Percentiles rank a stretch among this genome's conserved stretches.
These are phyloP conservation scores for Drosophila rufa DNA, from an alignment of 1,140 invertebrate genomes.

Conservation along the genomic window DNA sequence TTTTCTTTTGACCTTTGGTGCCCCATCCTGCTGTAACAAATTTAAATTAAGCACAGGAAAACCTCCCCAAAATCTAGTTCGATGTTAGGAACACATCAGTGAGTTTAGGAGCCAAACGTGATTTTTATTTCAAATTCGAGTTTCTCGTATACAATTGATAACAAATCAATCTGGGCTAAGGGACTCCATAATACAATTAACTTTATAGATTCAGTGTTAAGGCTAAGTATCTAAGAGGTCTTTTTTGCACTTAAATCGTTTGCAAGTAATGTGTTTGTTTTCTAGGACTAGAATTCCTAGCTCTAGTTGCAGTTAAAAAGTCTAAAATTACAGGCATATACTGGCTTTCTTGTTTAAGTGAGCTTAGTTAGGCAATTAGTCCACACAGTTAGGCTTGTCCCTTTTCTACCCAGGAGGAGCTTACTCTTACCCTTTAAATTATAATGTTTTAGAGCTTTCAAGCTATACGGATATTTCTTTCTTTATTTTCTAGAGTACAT, in stretches of 20 bases:
- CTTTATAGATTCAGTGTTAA: constrained; percentile 18
- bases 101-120: constrained; percentile 53
- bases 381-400: constrained; percentile 37
- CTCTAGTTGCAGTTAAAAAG: constrained; percentile 38
- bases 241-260: constrained; percentile 59
- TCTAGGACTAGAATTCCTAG: constrained; percentile 30
- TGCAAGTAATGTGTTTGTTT: constrained; percentile 15
- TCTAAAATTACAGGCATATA: constrained; percentile 75
- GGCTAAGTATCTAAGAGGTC: constrained; percentile 43
- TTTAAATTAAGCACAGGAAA: not conserved
- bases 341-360: constrained; percentile 57
- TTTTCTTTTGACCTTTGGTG: too few relatives aligned
- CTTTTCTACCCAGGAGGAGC: constrained; percentile 11
- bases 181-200: constrained; percentile 17
- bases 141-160: constrained; percentile 70
- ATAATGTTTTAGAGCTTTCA: constrained; percentile 10
- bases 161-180: constrained; percentile 25
- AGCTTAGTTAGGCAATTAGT: constrained; percentile 29
- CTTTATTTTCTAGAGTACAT: not conserved
- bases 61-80: not conserved
- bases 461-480: constrained; percentile 4
- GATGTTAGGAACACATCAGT: not conserved
- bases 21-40: not conserved
- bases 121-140: constrained; percentile 66
- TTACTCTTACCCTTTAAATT: constrained; percentile 25